phyloP scores from a whole-genome alignment of 1,140 invertebrate genomes.

The Harlomillsia oculata region DNA sequence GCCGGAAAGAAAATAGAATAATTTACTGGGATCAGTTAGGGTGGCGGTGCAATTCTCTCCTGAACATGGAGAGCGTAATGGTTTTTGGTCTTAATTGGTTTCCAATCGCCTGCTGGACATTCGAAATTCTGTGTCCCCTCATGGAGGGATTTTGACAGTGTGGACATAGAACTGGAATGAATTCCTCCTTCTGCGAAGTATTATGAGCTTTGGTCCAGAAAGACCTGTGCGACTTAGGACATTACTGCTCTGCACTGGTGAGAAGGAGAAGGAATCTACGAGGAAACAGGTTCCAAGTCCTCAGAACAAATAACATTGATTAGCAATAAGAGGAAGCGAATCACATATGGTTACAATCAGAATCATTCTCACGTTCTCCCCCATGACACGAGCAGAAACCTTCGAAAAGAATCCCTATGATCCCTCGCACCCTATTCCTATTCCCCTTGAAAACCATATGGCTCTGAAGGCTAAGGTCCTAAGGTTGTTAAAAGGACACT shows the following conservation, averaged over 20 bases:
- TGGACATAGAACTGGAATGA: too few relatives aligned
- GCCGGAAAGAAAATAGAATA: too few relatives aligned
- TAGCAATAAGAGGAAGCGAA: background rate
- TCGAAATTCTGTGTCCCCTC: too few relatives aligned
- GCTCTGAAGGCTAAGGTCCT: background rate
- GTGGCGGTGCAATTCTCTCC: too few relatives aligned
- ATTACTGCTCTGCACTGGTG: background rate
- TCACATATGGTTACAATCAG: constrained; percentile 18
- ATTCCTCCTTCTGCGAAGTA: background rate
- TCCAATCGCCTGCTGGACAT: too few relatives aligned
- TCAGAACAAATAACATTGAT: constrained; percentile 9
- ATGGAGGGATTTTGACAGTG: too few relatives aligned
- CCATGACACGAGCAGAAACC: background rate
- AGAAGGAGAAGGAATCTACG: background rate
- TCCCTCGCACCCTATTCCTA: background rate
- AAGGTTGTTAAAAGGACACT: background rate
- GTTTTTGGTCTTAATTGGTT: too few relatives aligned
- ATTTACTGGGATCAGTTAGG: too few relatives aligned
- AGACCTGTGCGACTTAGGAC: background rate
- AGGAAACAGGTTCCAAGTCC: background rate
- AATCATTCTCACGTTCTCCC: constrained; percentile 17
- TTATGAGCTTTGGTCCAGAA: background rate
- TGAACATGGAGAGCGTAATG: too few relatives aligned
- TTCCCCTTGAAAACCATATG: background rate
- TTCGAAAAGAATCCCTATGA: background rate